Base-by-base conservation (phyloP, 1,140 invertebrate species). In the Eumaeus atala region DNA sequence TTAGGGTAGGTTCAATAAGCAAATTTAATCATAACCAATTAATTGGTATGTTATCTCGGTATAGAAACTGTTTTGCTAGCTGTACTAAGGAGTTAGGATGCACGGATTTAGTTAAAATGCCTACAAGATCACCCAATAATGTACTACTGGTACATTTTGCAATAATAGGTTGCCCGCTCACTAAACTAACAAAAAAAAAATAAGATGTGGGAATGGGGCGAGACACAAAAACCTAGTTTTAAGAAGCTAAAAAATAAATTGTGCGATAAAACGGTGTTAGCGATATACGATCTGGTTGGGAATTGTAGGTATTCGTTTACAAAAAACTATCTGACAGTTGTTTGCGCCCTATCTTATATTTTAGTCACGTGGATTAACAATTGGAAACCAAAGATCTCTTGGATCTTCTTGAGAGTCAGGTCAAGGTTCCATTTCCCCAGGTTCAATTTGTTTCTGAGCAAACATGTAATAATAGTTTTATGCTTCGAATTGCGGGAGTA, bases 101-200 rank as follows among this genome's bases (percentile, higher is more conserved):
- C 12, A 40, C n/a, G n/a, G n/a, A n/a, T n/a, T n/a, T n/a, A n/a
- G n/a, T n/a, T n/a, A 14, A 40, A 40, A n/a, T 40, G n/a, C n/a
- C n/a, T 48, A 48, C 10, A 21, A 17, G n/a, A 8, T 42, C 12
- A 17, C 5, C 28, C 21, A 42, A 11, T 53, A 38, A 40, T 10
- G 33, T 10, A 33, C 37, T 38, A 1, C n/a, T n/a, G n/a, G 11
- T 40, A 4, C 11, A 40, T 12, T 21, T 11, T 49, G 57, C 59
- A 12, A 9, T 49, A 10, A 48, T 60, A 7, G 59, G 57, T 9
- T 40, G 47, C 9, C 59, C 59, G 6, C 42, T 64, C 14, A 72
- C 74, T 0, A 58, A 69, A 5, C 56, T 85, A 16, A 70, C 70
- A 3, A 72, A 74, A 44, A 75, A 84, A 61, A 59, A 72, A n/a